Evolutionary conservation across 2,113 vertebrate genomes (phyloP), one percentile per base, ranked within the genome.

Genomic region (Gasterosteus nipponicus): DNA sequence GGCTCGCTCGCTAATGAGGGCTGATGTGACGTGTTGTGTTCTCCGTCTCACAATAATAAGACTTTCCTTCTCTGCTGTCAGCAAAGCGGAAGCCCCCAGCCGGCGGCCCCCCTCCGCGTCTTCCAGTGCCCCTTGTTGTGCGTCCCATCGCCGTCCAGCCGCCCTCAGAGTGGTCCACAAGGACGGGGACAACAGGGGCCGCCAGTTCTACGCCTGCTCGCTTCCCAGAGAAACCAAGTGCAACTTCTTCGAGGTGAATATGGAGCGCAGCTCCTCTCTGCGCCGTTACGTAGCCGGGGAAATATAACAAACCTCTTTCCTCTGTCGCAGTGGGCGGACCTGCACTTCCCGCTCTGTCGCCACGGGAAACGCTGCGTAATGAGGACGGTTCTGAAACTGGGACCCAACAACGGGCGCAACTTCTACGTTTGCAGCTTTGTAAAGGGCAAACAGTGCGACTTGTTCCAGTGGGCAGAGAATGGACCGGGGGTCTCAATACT

Each of bases 381-480:
- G 95, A 96, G 94, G 87, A 97, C 95, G 0, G 98, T 98, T 31
- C 81, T 99, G 87, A 98, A 99, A 94, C 92, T 95, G 46, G 98
- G 98, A 72, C 95, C 95, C 0, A 99, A 96, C 89, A 99, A 99
- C 4, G 96, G 97, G 31, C 95, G 90, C 62, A 95, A 94, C 8
- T 98, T 99, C 82, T 97, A 96, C 84, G 93, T 93, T 10, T 98
- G 98, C 81, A 91, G 94, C 75, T 86, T 95, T 64, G 92, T 79
- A 66, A 95, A 87, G 80, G 94, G 92, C 46, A 95, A 96, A 83
- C 96, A 97, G 80, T 99, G 98, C 70, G 92, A 87, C 62, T 98
- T 97, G 86, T 99, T 99, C 89, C 94, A 97, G 62, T 99, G 97
- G 98, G 95, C 89, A 56, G 83, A 94, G 86, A 91, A 91, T 0